Evolutionary conservation across 2,113 vertebrate species (phyloP).

Genomic region (Tylochromis polylepis): DNA sequence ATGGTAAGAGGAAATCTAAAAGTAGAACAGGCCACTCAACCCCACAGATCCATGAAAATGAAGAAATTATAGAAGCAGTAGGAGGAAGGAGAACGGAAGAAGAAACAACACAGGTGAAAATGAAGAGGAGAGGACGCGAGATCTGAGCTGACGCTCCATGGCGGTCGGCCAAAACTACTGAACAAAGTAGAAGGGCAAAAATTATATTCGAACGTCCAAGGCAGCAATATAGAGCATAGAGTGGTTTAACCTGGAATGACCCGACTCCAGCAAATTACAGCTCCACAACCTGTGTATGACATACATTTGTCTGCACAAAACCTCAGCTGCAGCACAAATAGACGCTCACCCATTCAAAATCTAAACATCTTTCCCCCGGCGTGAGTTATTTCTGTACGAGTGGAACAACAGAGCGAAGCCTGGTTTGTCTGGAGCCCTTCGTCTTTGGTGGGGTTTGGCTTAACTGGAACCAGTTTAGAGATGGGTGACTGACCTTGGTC

Average conservation of each 20-base stretch:
- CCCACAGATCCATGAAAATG: not conserved
- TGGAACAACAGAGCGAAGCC: slow-evolving; percentile 31
- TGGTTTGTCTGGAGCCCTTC: slow-evolving; percentile 29
- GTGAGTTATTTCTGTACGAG: slow-evolving; percentile 46
- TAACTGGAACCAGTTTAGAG: slow-evolving; percentile 57
- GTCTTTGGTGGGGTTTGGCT: slow-evolving; percentile 39
- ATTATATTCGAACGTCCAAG: not conserved
- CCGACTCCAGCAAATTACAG: slow-evolving; percentile 45
- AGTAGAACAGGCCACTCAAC: not conserved
- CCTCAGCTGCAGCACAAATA: slow-evolving; percentile 36
- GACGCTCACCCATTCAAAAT: slow-evolving; percentile 31
- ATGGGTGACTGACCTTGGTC: slow-evolving; percentile 58
- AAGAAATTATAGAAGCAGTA: not conserved
- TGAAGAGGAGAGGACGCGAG: not conserved
- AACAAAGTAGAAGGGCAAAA: not conserved
- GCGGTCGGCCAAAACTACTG: not conserved
- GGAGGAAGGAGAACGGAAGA: not conserved
- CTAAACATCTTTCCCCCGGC: slow-evolving; percentile 51
- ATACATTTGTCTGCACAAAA: slow-evolving; percentile 40
- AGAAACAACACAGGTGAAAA: not conserved
- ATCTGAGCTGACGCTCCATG: not conserved
- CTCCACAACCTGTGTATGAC: slow-evolving; percentile 12
- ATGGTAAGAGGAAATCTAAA: not conserved
- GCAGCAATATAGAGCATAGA: not conserved
- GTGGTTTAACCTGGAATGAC: slow-evolving; percentile 37